A percentile compares a stretch with the other conserved stretches of the same genome.
Evolutionary conservation across 2,113 vertebrate genomes (phyloP).

Genomic region (Brachyhypopomus gauderio): DNA sequence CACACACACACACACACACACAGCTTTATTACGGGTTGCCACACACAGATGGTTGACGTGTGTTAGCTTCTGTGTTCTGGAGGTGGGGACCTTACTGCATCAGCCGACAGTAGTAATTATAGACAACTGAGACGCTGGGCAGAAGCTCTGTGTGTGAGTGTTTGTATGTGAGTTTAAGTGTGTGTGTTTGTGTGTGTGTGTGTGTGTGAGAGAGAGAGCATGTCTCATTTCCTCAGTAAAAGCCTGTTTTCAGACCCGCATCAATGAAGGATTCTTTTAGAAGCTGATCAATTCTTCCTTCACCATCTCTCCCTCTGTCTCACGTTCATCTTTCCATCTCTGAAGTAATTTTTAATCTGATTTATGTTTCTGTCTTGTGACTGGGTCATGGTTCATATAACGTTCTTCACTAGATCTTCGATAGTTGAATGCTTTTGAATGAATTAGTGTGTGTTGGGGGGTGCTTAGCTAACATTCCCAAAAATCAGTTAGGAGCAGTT

Average conservation of each 20-base stretch:
- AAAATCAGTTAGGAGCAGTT: background rate
- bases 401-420: background rate
- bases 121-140: constrained; percentile 27
- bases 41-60: background rate
- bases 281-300: constrained; percentile 47
- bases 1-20: constrained; percentile 18
- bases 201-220: constrained; percentile 11
- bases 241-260: constrained; percentile 51
- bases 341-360: constrained; percentile 23
- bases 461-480: constrained; percentile 9
- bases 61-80: constrained; percentile 30
- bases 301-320: constrained; percentile 13
- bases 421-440: constrained; percentile 18
- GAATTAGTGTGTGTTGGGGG: background rate
- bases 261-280: constrained; percentile 55
- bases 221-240: constrained; percentile 49
- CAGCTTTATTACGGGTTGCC: constrained; percentile 1
- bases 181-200: constrained; percentile 33
- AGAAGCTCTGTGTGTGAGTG: background rate
- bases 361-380: constrained; percentile 27
- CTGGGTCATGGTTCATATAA: constrained; percentile 11
- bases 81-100: constrained; percentile 28
- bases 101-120: constrained; percentile 43
- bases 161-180: no score
- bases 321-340: constrained; percentile 33